Conservation (phyloP, 2,888 invertebrate species). For the Apotomis turbidana region DNA sequence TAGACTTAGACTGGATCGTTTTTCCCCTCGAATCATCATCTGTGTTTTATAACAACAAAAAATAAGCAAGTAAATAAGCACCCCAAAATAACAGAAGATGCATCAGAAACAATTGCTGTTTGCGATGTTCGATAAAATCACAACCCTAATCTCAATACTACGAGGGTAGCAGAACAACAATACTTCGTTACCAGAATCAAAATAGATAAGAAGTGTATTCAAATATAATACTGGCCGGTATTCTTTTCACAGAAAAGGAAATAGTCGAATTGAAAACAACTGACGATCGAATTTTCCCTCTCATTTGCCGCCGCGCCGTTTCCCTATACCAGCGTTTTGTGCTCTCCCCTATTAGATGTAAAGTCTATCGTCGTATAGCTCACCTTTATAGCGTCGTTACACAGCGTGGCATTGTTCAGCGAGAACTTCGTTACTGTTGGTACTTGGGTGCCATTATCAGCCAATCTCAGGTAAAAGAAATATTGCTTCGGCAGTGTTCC, state of each 20-base stretch:
- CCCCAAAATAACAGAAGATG: not conserved
- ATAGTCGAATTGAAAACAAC: conserved; percentile 25
- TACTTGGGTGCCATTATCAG: conserved; percentile 53
- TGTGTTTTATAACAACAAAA: too few species aligned
- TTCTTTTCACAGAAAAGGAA: conserved; percentile 12
- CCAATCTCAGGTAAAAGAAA: conserved; percentile 56
- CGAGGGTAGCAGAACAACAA: not conserved
- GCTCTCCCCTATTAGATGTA: not conserved
- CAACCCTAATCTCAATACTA: not conserved
- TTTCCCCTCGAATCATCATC: too few species aligned
- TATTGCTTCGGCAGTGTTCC: conserved; percentile 56
- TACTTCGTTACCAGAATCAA: not conserved
- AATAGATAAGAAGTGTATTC: conserved; percentile 5
- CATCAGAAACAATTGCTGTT: not conserved
- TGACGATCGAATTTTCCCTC: conserved; percentile 24
- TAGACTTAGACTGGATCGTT: too few species aligned
- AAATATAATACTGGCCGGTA: conserved; percentile 10
- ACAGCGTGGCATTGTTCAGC: conserved; percentile 67
- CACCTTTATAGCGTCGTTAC: conserved; percentile 69
- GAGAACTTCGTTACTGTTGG: conserved; percentile 60
- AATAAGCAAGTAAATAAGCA: not conserved
- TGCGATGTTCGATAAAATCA: conserved; percentile 4
- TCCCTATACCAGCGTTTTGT: not conserved
- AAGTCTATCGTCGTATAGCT: conserved; percentile 25
- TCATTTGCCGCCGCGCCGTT: conserved; percentile 5